Evolutionary conservation across 2,113 vertebrate species (phyloP), one percentile per base, ranked within the genome.

Genomic region (Formicarius rufipectus): DNA sequence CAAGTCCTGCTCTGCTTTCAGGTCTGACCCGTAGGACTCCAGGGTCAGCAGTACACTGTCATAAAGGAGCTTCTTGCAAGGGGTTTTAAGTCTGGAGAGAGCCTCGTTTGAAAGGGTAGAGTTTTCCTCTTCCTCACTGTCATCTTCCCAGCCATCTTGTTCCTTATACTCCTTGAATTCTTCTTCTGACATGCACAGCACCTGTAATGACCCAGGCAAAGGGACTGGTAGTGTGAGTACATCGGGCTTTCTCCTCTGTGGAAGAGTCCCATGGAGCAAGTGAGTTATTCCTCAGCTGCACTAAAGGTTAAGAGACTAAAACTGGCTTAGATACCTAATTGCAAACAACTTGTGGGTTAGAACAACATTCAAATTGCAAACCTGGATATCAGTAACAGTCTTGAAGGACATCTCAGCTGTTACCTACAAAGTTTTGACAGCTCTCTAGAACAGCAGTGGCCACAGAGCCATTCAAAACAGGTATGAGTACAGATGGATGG

Each of bases 131-230:
- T 98, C 98, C 1, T 96, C 97, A 7, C 97, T 97, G 15, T 97
- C 95, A 0, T 98, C 98, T 87, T 98, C 98, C 98, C 98, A 98
- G 49, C 98, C 98, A 23, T 98, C 98, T 9, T 98, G 98, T 14
- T 99, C 98, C 95, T 98, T 98, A 53, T 98, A 98, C 15, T 98
- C 98, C 53, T 95, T 96, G 95, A 99, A 99, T 87, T 99, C 98
- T 18, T 99, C 98, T 42, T 95, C 75, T 14, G 98, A 96, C 99
- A 99, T 99, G 91, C 98, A 98, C 31, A 99, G 93, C 68, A 99
- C 98, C 99, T 99, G 89, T 13, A 93, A 53, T 14, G 55, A 94
- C 80, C 30, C 91, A 89, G 8, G 30, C 58, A 80, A 42, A 77
- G 44, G 20, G 23, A 13, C 5, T 6, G 63, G 28, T 50, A 56